Base-by-base conservation (phyloP, 2,113 vertebrate genomes). In the Helogale parvula region DNA sequence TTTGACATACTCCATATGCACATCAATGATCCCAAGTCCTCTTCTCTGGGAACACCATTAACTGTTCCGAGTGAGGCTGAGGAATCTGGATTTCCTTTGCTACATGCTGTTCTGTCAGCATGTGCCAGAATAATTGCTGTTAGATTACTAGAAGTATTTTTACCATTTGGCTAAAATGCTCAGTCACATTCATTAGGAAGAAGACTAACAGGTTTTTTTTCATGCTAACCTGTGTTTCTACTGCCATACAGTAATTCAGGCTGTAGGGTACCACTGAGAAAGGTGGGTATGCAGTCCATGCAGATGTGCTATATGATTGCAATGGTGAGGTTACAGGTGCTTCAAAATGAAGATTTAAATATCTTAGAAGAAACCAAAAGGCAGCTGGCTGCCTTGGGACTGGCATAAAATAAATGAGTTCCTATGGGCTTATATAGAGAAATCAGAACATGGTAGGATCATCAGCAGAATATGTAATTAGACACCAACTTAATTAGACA, bases 151-250 rank as follows among this genome's bases (percentile, higher is more conserved):
- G 19, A 92, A 76, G 65, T 19, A 0, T 45, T 57, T 95, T 91
- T 65, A 79, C 21, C 23, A 2, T 90, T 86, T 29, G 68, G 17
- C 63, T 91, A 79, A 69, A 41, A 29, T 54, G 72, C 68, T 29
- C 81, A 63, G 27, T 50, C 77, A 2, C 35, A 29, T 16, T 66
- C n/a, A 16, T 68, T 86, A n/a, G 68, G 50, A 90, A 72, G 27
- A 71, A 79, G 4, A 83, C 8, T 31, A 87, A 93, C 77, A 95
- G 80, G 14, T 88, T 7, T 38, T 89, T 97, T 60, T 94, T 92
- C n/a, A 82, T 19, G 2, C 35, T 91, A 81, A 83, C 79, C 14
- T 86, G 41, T 27, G 0, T 63, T 94, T 19, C 16, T 79, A 3
- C 25, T 63, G 23, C 2, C 79, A 57, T 76, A 31, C 17, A 16